Conservation (phyloP, 2,888 invertebrate species). For the Diplazon laetatorius region DNA sequence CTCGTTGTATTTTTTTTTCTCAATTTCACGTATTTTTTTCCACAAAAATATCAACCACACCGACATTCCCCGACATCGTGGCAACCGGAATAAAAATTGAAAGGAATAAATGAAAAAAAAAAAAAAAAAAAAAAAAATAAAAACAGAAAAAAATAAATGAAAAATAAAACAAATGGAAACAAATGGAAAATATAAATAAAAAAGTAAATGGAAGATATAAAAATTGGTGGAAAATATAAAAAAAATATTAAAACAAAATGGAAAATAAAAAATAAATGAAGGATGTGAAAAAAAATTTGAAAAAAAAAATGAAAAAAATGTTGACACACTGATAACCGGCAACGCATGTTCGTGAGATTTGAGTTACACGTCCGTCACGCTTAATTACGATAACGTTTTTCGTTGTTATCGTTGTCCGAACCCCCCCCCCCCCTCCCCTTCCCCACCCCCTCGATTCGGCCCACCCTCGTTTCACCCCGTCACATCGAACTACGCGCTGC, state of each 20-base stretch:
- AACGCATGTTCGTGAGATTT: constrained; percentile 52
- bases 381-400: constrained; percentile 64
- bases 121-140: constrained; percentile 15
- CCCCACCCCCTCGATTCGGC: constrained; percentile 7
- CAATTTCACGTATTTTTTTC: constrained; percentile 52
- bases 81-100: not conserved
- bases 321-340: too few relatives aligned
- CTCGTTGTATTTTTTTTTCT: constrained; percentile 39
- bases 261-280: constrained; percentile 7
- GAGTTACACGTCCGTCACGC: constrained; percentile 65
- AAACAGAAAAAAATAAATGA: not conserved
- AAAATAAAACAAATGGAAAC: constrained; percentile 20
- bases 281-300: constrained; percentile 11
- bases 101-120: constrained; percentile 8
- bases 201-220: not conserved
- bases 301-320: constrained; percentile 13
- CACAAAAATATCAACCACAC: constrained; percentile 36
- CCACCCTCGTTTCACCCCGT: too few relatives aligned
- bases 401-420: constrained; percentile 54
- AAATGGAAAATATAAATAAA: constrained; percentile 22
- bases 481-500: too few relatives aligned
- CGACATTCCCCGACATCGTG: not conserved
- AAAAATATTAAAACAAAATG: constrained; percentile 19
- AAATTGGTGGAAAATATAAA: too few relatives aligned
- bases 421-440: constrained; percentile 24